Evolutionary conservation across 1,140 invertebrate species (phyloP).

Genomic region (Phocides pigmalion): DNA sequence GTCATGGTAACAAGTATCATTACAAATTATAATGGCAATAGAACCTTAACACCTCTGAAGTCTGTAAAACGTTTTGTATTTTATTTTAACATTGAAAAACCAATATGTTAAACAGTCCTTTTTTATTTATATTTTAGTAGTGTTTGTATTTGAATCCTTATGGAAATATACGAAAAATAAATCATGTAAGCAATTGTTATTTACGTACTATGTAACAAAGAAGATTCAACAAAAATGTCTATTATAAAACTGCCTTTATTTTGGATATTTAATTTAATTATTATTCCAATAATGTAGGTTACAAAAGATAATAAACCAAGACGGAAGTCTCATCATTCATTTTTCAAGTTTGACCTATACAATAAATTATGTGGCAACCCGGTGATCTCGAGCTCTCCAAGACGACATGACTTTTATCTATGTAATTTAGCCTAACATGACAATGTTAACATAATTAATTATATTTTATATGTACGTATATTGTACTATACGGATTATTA

Average conservation of each 20-base stretch:
- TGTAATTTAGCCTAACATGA: not conserved
- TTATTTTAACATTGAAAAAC: no score
- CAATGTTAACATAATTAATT: not conserved
- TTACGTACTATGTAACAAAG: no score
- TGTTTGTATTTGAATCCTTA: not conserved
- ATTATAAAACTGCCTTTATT: not conserved
- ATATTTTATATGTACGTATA: not conserved
- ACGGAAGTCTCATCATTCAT: not conserved
- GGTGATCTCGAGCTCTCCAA: not conserved
- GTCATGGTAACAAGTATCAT: not conserved
- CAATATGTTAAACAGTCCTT: no score
- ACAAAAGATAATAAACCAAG: no score
- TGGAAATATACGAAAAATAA: no score
- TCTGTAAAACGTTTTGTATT: not conserved
- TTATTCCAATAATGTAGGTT: no score
- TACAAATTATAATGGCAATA: not conserved
- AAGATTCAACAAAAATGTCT: no score
- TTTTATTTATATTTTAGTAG: no score
- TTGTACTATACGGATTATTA: not conserved
- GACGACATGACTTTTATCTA: not conserved
- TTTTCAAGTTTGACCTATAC: not conserved
- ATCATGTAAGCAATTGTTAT: no score
- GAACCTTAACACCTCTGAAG: not conserved
- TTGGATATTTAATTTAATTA: not conserved
- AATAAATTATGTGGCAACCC: not conserved